Conservation (phyloP, 2,888 invertebrate species). For the Apotomis turbidana region DNA sequence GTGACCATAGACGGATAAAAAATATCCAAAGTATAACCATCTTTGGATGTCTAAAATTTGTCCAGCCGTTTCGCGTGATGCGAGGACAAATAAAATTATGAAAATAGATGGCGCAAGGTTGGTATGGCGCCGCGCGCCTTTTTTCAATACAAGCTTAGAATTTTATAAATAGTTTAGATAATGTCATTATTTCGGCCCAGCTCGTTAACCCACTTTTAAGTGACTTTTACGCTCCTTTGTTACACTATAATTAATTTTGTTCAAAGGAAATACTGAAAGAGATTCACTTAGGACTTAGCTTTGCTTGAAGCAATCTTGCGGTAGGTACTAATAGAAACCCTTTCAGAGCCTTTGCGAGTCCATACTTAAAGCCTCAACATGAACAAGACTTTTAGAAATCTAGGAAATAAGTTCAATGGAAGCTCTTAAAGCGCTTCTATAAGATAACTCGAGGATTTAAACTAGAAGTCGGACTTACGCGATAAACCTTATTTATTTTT, state of each 20-base stretch:
- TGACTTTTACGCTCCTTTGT: conserved; percentile 12
- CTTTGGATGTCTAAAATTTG: too few species aligned
- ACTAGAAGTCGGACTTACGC: not conserved
- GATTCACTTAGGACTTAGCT: conserved; percentile 23
- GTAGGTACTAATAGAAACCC: not conserved
- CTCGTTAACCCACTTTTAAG: not conserved
- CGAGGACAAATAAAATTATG: too few species aligned
- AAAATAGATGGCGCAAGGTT: too few species aligned
- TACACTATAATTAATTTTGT: conserved; percentile 15
- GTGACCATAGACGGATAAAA: too few species aligned
- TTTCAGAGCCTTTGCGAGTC: not conserved
- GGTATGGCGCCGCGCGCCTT: too few species aligned
- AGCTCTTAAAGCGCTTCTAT: not conserved
- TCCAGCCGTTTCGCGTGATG: too few species aligned
- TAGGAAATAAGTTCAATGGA: conserved; percentile 20
- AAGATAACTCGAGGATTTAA: conserved; percentile 9
- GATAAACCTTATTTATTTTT: not conserved
- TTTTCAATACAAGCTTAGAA: too few species aligned
- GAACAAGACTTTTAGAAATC: conserved; percentile 1
- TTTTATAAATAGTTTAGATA: too few species aligned
- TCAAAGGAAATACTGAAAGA: conserved; percentile 11
- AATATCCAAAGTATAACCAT: too few species aligned
- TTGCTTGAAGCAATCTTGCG: not conserved
- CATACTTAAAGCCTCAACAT: not conserved
- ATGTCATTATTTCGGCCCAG: too few species aligned